Percentiles rank a stretch among this genome's conserved stretches.
phyloP scores from a whole-genome alignment of 92 coral and sea anemone genomes.

The Umimayanthus chanpuru region DNA sequence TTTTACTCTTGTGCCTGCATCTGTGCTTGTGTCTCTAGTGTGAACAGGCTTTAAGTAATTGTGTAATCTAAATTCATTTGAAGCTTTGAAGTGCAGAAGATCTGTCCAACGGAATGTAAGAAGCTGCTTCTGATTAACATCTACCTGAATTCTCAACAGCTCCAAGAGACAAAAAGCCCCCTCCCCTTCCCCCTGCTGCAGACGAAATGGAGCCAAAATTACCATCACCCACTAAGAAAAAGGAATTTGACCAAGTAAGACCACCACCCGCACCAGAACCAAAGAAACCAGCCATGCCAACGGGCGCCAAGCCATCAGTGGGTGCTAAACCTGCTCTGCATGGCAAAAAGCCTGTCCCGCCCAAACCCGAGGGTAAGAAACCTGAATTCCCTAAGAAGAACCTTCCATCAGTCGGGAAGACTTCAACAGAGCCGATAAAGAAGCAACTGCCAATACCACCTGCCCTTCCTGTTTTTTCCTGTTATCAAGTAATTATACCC shows the following conservation, averaged over 20 bases:
- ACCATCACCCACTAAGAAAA: slow-evolving; percentile 32
- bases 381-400: slow-evolving; percentile 48
- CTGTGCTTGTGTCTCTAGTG: no score
- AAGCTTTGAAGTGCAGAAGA: no score
- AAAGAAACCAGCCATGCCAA: slow-evolving; percentile 65
- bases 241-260: slow-evolving; percentile 17
- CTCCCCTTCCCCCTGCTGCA: slow-evolving; percentile 38
- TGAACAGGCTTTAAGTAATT: no score
- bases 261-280: slow-evolving; percentile 47
- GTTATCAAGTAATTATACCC: no score
- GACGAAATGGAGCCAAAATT: slow-evolving; percentile 34
- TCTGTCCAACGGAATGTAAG: no score
- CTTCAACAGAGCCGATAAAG: neutral
- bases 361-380: slow-evolving; percentile 52
- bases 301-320: slow-evolving; percentile 45
- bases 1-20: no score
- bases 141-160: neutral
- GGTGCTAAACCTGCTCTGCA: slow-evolving; percentile 59
- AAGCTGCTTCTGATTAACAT: no score
- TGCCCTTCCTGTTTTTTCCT: no score
- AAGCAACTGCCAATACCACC: slow-evolving; percentile 39
- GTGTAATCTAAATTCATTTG: no score
- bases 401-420: neutral
- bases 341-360: slow-evolving; percentile 57
- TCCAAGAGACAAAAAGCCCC: slow-evolving; percentile 33